Evolutionary conservation across 2,113 vertebrate genomes (phyloP).

Genomic region (Casuarius casuarius): DNA sequence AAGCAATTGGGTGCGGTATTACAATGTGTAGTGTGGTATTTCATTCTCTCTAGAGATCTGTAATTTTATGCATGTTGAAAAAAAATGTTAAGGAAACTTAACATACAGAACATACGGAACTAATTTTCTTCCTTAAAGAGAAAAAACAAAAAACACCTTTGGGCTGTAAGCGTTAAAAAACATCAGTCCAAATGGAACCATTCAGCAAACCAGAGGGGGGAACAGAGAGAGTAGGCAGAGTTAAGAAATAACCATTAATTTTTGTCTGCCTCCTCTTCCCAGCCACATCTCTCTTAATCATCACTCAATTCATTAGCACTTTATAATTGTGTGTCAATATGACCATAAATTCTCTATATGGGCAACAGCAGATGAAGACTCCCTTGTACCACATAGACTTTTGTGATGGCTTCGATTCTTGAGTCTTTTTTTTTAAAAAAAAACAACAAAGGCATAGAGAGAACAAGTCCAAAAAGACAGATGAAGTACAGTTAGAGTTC

Average conservation of each 20-base stretch:
- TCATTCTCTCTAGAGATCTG: conserved; percentile 69
- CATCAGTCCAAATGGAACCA: background rate
- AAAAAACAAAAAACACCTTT: conserved; percentile 62
- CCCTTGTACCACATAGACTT: background rate
- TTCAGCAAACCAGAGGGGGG: background rate
- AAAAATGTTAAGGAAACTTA: conserved; percentile 65
- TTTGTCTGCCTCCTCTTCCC: background rate
- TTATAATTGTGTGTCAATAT: background rate
- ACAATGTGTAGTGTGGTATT: conserved; percentile 60
- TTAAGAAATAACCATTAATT: background rate
- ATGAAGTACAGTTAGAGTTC: background rate
- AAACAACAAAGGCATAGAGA: background rate
- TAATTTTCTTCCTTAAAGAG: conserved; percentile 63
- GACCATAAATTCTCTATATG: conserved; percentile 3
- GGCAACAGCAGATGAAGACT: background rate
- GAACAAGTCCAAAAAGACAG: background rate
- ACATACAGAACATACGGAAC: conserved; percentile 73
- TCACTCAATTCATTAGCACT: conserved; percentile 22
- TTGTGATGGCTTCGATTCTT: too few species aligned
- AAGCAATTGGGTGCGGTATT: background rate
- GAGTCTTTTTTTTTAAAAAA: background rate
- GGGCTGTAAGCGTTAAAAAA: conserved; percentile 33
- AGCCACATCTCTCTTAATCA: background rate
- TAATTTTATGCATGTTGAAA: conserved; percentile 67
- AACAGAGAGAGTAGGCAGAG: background rate